Base-by-base conservation (phyloP, 2,888 invertebrate genomes). In the Pterostichus niger region DNA sequence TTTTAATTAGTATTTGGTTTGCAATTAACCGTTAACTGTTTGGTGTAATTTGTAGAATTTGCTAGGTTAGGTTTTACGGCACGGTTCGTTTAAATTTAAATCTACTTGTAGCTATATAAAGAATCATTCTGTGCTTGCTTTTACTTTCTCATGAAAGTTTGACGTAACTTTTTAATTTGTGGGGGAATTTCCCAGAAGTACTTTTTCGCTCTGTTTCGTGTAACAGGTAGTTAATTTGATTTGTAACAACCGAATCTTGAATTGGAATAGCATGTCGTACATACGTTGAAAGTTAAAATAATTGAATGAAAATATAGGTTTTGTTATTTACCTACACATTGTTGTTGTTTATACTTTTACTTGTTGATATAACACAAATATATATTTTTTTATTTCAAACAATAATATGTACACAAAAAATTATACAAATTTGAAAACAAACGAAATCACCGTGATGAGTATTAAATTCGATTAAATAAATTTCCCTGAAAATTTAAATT, bases 1-100 rank as follows among this genome's bases (percentile, higher is more conserved):
- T 73, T 73, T 75, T 82, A 75, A 82, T 82, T 82, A 59, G 44
- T 33, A 73, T 80, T 80, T 80, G 59, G 78, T 64, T 59, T 61
- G 68, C 68, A 79, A 79, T 79, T 79, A 24, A 52, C n/a, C 33
- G 31, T 75, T 77, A 59, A 56, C 44, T 61, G 59, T 56, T 77
- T 33, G 10, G 15, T 52, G 6, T 64, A 64, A 64, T 64, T 59
- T 59, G 54, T 17, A 54, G 13, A 13, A n/a, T 17, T 54, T 17
- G 13, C 7, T 9, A 54, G 13, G 13, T 10, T 13, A 54, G 54
- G 54, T 54, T 54, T 54, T 54, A 7, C 54, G 13, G 9, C 15
- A 6, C 0, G 40, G 40, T 3, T 9, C 3, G 40, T 9, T 40
- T 7, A 7, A 7, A 9, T 40, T 40, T 40, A 40, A 40, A 40